Conservation (phyloP, 2,888 invertebrate genomes). For the Tinea trinotella region DNA sequence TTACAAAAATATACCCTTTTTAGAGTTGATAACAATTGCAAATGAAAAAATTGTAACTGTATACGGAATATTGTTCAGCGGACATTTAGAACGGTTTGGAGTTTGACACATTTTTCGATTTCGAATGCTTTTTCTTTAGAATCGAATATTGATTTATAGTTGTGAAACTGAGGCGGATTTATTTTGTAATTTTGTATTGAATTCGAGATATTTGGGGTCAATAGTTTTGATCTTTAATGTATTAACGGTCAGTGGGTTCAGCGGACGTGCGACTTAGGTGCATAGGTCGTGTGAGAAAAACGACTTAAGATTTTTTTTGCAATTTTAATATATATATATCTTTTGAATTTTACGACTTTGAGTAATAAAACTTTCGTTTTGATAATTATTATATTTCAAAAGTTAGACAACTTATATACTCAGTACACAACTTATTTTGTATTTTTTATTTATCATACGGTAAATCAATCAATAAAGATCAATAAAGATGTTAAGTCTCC, state of each 20-base stretch:
- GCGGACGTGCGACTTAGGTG: slow-evolving; percentile 1
- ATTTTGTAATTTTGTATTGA: slow-evolving; percentile 32
- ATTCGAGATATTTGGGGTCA: slow-evolving; percentile 55
- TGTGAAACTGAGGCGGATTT: slow-evolving; percentile 35
- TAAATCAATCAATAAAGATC: too few relatives aligned
- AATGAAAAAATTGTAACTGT: slow-evolving; percentile 54
- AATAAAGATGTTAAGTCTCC: too few relatives aligned
- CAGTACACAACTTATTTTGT: too few relatives aligned
- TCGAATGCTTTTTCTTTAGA: slow-evolving; percentile 44
- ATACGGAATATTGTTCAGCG: too few relatives aligned
- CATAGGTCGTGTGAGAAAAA: slow-evolving; percentile 14
- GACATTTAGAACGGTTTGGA: slow-evolving; percentile 41
- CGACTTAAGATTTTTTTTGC: slow-evolving; percentile 7
- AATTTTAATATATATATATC: too few relatives aligned
- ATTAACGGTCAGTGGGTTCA: slow-evolving; percentile 55
- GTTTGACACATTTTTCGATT: slow-evolving; percentile 62
- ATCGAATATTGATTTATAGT: slow-evolving; percentile 61
- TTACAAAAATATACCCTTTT: slow-evolving; percentile 71
- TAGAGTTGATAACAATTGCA: slow-evolving; percentile 55
- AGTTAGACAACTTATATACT: too few relatives aligned
- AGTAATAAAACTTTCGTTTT: too few relatives aligned
- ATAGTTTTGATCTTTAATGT: slow-evolving; percentile 41
- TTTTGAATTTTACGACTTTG: not conserved
- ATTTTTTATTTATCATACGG: too few relatives aligned
- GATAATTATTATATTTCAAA: too few relatives aligned